Evolutionary conservation across 2,797 vertebrate genomes (phyloP).

Genomic region (Silurus lanzhouensis): DNA sequence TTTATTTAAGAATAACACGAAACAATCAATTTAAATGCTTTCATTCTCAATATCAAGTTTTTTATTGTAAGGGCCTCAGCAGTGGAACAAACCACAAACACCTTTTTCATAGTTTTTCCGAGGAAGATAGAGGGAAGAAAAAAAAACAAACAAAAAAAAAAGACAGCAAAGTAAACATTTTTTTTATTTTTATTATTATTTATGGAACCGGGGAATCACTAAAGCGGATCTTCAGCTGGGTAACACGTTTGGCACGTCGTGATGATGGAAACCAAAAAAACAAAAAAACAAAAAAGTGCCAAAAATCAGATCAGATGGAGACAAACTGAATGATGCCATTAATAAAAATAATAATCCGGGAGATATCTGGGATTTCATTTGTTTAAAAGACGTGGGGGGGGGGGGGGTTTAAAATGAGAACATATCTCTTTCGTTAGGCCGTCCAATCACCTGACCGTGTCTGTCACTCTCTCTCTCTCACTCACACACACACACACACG

Average conservation of each 20-base stretch:
- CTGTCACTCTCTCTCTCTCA: background rate
- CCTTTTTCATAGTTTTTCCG: constrained; percentile 34
- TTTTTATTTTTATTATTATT: background rate
- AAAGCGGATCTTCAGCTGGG: constrained; percentile 51
- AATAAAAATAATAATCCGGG: constrained; percentile 47
- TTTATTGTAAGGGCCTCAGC: constrained; percentile 56
- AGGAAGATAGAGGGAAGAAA: constrained; percentile 23
- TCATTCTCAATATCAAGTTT: constrained; percentile 59
- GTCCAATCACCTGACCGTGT: background rate
- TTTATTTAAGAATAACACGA: constrained; percentile 63
- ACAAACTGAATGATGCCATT: constrained; percentile 34
- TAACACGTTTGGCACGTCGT: constrained; percentile 47
- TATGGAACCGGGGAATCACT: constrained; percentile 33
- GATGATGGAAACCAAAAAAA: constrained; percentile 47
- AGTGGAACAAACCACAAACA: constrained; percentile 58
- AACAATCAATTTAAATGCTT: constrained; percentile 57
- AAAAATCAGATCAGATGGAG: too few species aligned
- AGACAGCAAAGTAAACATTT: background rate
- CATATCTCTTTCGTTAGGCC: background rate
- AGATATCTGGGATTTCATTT: background rate
- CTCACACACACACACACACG: too few species aligned
- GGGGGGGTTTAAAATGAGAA: constrained; percentile 1
- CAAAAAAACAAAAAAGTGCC: too few species aligned
- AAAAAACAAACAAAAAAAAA: constrained; percentile 18
- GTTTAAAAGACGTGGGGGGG: constrained; percentile 33